phyloP scores from a whole-genome alignment of 2,113 vertebrate species.

The Peucedramus taeniatus region DNA sequence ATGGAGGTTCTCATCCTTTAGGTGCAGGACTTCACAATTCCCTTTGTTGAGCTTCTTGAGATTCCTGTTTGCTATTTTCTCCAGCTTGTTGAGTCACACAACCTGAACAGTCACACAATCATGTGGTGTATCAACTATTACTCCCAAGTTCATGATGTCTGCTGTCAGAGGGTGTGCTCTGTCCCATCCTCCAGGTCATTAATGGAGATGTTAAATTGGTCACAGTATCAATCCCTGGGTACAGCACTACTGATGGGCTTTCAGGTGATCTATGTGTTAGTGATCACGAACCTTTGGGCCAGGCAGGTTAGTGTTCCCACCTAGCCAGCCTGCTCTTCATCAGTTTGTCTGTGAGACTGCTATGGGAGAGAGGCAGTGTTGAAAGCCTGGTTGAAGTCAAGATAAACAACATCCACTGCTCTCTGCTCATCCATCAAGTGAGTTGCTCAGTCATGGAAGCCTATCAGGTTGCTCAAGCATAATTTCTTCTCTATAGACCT shows the following conservation, averaged over 20 bases:
- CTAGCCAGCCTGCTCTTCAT: neutral
- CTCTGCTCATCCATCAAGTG: neutral
- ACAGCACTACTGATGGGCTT: neutral
- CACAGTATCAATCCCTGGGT: neutral
- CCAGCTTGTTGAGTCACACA: neutral
- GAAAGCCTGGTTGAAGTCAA: neutral
- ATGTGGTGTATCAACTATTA: neutral
- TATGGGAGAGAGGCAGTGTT: neutral
- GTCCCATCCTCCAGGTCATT: rapidly evolving
- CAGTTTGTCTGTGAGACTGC: neutral
- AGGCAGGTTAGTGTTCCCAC: neutral
- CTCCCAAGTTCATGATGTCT: neutral
- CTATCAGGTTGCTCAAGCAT: neutral
- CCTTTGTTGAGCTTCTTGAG: neutral
- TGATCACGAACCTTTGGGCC: neutral
- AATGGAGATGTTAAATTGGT: neutral
- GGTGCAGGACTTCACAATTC: neutral
- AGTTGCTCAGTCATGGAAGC: neutral
- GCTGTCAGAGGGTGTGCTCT: neutral
- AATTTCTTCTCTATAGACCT: neutral
- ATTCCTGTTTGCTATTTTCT: neutral
- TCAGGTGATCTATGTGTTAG: neutral
- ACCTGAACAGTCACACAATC: neutral
- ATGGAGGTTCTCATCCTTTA: neutral
- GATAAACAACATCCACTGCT: neutral